Evolutionary conservation across 2,888 invertebrate species (phyloP).

Genomic region (Archips xylosteana): DNA sequence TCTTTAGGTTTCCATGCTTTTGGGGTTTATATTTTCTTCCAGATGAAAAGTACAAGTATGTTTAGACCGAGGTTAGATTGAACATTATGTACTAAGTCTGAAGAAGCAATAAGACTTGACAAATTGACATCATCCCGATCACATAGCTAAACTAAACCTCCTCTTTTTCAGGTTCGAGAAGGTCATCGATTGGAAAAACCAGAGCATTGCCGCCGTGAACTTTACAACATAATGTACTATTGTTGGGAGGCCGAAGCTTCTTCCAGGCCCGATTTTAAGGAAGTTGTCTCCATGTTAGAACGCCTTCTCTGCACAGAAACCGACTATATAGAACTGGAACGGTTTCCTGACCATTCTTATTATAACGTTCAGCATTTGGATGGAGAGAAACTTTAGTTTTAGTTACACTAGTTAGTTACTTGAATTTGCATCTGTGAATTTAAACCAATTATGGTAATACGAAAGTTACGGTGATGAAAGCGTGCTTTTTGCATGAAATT

Average conservation of each 20-base stretch:
- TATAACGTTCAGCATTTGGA: conserved; percentile 94
- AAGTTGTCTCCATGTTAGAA: conserved; percentile 93
- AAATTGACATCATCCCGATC: too few relatives aligned
- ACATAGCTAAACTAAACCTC: background rate
- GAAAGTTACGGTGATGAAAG: conserved; percentile 6
- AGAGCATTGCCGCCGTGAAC: conserved; percentile 95
- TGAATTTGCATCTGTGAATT: conserved; percentile 20
- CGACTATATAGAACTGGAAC: conserved; percentile 96
- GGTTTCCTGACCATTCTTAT: conserved; percentile 97
- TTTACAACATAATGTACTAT: conserved; percentile 98
- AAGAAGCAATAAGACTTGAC: too few relatives aligned
- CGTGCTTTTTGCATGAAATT: conserved; percentile 1
- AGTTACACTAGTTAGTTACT: background rate
- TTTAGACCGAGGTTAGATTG: too few relatives aligned
- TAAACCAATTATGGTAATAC: conserved; percentile 21
- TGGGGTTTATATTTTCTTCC: too few relatives aligned
- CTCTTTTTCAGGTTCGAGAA: conserved; percentile 90
- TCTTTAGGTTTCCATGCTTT: too few relatives aligned
- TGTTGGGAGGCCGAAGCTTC: conserved; percentile 96
- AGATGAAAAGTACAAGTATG: too few relatives aligned
- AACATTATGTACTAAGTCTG: too few relatives aligned
- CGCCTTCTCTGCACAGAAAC: conserved; percentile 94
- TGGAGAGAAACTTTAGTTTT: conserved; percentile 89
- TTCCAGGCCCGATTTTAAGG: conserved; percentile 93
- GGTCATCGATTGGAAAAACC: conserved; percentile 97